Base-by-base conservation (phyloP, 2,888 invertebrate genomes). In the Margaritifera margaritifera region DNA sequence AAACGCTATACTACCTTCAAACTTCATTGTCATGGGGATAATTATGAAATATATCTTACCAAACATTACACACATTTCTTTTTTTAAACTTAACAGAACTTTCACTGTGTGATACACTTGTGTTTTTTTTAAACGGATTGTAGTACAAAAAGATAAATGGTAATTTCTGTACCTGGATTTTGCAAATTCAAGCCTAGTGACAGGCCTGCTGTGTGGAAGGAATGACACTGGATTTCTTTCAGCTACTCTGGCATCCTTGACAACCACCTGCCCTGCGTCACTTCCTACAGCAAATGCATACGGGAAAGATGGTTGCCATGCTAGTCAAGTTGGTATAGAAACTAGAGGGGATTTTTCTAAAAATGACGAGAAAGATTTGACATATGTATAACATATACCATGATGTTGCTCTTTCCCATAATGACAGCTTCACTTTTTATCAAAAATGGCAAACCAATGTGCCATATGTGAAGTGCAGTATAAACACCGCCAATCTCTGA, bases 191-290 rank as follows among this genome's bases (percentile, higher is more conserved):
- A 88, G 50, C 65, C 82, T 80, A 56, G 80, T 81, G 22, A 88
- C 82, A 6, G 74, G 66, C 66, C 87, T 75, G 50, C 74, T 73
- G 66, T 89, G 87, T 24, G 85, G 79, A 50, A 71, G 66, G 62
- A 72, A 64, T 8, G 80, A 72, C 50, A 76, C 63, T 27, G 77
- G 72, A 63, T 75, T 74, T 68, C 80, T 78, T 25, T 76, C 74
- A 42, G 74, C 75, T 52, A 91, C 90, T 69, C 92, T 89, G 59
- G 90, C 88, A 82, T 93, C 93, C 58, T 92, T 79, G 68, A 92
- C 79, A 64, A 90, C 89, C 42, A 93, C 83, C 71, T 90, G 90
- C 22, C 93, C 93, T 65, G 89, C 89, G 71, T 90, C 90, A 55
- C 90, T 91, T 51, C 93, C 93, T 63, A 92, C 80, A 19, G 82